A percentile compares a stretch with the other conserved stretches of the same genome.
phyloP scores from a whole-genome alignment of 2,797 vertebrate species.

The Tragopan temminckii region DNA sequence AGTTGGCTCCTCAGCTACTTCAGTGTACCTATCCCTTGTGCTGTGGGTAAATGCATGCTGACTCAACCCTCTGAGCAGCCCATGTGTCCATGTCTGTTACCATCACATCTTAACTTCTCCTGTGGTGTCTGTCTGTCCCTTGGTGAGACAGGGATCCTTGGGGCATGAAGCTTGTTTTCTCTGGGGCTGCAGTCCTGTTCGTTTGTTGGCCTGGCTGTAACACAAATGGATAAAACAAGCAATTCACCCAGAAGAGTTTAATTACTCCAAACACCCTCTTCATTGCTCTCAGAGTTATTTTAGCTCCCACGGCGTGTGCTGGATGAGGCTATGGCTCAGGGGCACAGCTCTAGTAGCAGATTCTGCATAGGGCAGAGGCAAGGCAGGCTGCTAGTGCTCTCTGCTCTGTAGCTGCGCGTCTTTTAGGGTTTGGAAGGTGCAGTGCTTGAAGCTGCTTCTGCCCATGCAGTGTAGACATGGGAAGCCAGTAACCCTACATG shows the following conservation, averaged over 20 bases:
- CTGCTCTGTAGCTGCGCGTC: background rate
- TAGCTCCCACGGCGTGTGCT: background rate
- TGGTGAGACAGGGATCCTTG: background rate
- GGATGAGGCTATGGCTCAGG: background rate
- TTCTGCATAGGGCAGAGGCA: background rate
- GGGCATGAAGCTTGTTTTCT: background rate
- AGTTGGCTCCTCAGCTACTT: slow-evolving; percentile 10
- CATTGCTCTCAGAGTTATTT: background rate
- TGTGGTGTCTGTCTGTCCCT: background rate
- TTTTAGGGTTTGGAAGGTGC: background rate
- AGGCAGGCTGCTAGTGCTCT: background rate
- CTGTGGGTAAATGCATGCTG: background rate
- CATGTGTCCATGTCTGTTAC: background rate
- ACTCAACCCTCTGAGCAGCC: slow-evolving; percentile 9
- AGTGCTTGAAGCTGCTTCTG: background rate
- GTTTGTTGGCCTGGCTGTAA: background rate
- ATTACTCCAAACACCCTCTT: background rate
- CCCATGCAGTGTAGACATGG: accelerated
- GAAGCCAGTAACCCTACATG: accelerated
- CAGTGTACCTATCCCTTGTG: accelerated
- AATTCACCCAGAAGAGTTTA: background rate
- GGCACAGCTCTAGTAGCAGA: background rate
- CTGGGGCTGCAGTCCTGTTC: background rate
- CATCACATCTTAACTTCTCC: background rate
- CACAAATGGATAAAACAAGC: background rate